Evolutionary conservation across 2,888 invertebrate species (phyloP).

Genomic region (Dendrolimus pini): DNA sequence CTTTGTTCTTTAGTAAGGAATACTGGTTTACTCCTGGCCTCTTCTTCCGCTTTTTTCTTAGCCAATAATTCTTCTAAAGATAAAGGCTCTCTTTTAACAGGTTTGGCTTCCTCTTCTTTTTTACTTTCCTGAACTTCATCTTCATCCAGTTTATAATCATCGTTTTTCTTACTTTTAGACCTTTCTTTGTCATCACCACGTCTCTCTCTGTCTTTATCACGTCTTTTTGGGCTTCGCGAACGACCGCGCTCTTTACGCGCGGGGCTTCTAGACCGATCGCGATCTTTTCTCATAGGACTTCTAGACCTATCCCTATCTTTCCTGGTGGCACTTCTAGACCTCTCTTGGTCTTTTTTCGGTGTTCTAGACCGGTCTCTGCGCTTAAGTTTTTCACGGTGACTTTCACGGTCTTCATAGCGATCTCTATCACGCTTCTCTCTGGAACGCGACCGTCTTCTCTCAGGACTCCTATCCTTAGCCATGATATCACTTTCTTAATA

Average conservation of each 20-base stretch:
- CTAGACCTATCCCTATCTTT: slow-evolving; percentile 45
- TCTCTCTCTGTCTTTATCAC: slow-evolving; percentile 52
- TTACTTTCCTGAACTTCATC: slow-evolving; percentile 52
- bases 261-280: slow-evolving; percentile 33
- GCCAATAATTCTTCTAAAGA: slow-evolving; percentile 96
- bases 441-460: slow-evolving; percentile 61
- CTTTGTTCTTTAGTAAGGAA: slow-evolving; percentile 98
- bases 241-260: slow-evolving; percentile 45
- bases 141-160: slow-evolving; percentile 40
- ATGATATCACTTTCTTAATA: slow-evolving; percentile 20
- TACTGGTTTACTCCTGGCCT: slow-evolving; percentile 95
- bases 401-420: slow-evolving; percentile 60
- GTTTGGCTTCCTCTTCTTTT: slow-evolving; percentile 52
- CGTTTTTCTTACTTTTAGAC: slow-evolving; percentile 51
- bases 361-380: slow-evolving; percentile 56
- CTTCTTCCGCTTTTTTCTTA: slow-evolving; percentile 97
- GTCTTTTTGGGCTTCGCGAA: slow-evolving; percentile 57
- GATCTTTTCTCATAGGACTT: slow-evolving; percentile 28
- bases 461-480: slow-evolving; percentile 60
- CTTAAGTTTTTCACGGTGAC: slow-evolving; percentile 55
- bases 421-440: slow-evolving; percentile 62
- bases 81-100: slow-evolving; percentile 84
- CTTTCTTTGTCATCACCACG: slow-evolving; percentile 63
- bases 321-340: slow-evolving; percentile 46
- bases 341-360: slow-evolving; percentile 49